Percentiles rank a stretch among this genome's conserved stretches.
Evolutionary conservation across 1,140 invertebrate genomes (phyloP).

Genomic region (Drosophila mauritiana): DNA sequence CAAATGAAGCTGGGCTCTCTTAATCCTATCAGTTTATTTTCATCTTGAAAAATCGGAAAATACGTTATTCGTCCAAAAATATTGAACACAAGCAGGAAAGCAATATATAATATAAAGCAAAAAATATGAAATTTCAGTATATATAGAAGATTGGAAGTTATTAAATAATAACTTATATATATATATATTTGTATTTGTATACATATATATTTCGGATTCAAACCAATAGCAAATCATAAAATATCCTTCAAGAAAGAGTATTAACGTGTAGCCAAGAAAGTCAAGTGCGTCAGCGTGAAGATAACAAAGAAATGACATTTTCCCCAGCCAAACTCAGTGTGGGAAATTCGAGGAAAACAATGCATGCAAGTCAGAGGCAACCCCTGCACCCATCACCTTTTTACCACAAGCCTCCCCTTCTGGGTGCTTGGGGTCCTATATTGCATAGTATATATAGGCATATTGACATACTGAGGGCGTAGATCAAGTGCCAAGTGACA

Average conservation of each 20-base stretch:
- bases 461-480: constrained; percentile 77
- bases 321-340: constrained; percentile 18
- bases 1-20: no score
- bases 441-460: constrained; percentile 37
- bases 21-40: no score
- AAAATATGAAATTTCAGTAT: no score
- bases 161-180: no score
- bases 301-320: constrained; percentile 55
- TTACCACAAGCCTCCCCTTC: not conserved
- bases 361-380: constrained; percentile 63
- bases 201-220: not conserved
- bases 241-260: constrained; percentile 16
- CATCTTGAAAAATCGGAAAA: no score
- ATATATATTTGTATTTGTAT: no score
- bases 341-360: constrained; percentile 65
- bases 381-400: not conserved
- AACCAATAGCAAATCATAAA: not conserved
- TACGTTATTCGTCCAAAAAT: no score
- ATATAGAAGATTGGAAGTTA: no score
- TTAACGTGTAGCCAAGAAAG: constrained; percentile 37
- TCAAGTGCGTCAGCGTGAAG: constrained; percentile 66
- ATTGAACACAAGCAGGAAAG: no score
- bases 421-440: constrained; percentile 9
- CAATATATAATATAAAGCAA: no score
- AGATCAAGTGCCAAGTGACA: constrained; percentile 66